A percentile compares a stretch with the other conserved stretches of the same genome.
Evolutionary conservation across 2,888 invertebrate genomes (phyloP).

Genomic region (Cyaniris semiargus): DNA sequence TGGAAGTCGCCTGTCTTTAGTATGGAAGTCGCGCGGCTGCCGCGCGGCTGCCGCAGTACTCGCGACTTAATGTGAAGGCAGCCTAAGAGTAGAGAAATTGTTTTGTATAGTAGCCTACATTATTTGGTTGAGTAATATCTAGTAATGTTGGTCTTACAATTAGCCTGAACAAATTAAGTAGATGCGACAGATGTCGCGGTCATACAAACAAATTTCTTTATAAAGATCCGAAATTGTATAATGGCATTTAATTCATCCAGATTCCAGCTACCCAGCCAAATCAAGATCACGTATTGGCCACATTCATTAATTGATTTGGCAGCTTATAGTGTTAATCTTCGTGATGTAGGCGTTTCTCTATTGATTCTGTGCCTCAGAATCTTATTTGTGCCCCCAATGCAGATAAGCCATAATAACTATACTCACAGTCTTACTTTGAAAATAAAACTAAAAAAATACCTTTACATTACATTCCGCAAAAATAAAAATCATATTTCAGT

Average conservation of each 20-base stretch:
- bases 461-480: constrained; percentile 10
- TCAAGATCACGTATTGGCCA: background rate
- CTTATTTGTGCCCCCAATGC: background rate
- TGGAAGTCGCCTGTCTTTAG: too few relatives aligned
- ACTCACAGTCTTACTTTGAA: background rate
- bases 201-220: background rate
- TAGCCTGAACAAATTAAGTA: background rate
- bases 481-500: constrained; percentile 34
- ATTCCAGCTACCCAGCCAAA: background rate
- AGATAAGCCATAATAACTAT: background rate
- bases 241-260: background rate
- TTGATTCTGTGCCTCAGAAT: background rate
- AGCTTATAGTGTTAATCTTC: constrained; percentile 14
- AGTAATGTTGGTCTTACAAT: background rate
- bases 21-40: too few relatives aligned
- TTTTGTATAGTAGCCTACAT: background rate
- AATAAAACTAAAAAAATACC: background rate
- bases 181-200: background rate
- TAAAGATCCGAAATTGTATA: background rate
- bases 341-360: background rate
- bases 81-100: too few relatives aligned
- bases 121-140: background rate
- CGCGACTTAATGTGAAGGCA: too few relatives aligned
- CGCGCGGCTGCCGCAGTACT: too few relatives aligned
- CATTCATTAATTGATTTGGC: constrained; percentile 6